A percentile compares a stretch with the other conserved stretches of the same genome.
Conservation (phyloP, 2,113 vertebrate species). For the Corythoichthys intestinalis region DNA sequence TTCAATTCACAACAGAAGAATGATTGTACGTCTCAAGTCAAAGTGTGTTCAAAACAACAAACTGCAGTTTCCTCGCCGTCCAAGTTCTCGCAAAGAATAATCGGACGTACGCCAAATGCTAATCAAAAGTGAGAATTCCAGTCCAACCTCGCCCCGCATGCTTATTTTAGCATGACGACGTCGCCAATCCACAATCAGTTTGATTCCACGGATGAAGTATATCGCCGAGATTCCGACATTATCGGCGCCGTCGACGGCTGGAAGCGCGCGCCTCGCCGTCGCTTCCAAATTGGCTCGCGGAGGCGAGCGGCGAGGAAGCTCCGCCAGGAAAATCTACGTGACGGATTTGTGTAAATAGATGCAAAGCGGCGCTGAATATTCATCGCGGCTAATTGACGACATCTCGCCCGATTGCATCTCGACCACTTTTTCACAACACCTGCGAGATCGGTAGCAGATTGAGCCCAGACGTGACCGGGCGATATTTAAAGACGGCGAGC, state of each 20-base stretch:
- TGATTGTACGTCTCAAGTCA: too few species aligned
- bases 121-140: background rate
- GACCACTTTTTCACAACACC: background rate
- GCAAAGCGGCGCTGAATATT: slow-evolving; percentile 44
- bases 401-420: slow-evolving; percentile 27
- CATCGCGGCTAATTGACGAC: slow-evolving; percentile 30
- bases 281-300: slow-evolving; percentile 27
- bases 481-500: background rate
- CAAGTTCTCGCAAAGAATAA: background rate
- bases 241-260: slow-evolving; percentile 12
- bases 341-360: slow-evolving; percentile 44
- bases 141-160: background rate
- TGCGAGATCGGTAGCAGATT: background rate
- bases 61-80: too few species aligned
- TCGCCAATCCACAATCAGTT: slow-evolving; percentile 34
- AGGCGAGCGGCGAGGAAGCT: slow-evolving; percentile 12
- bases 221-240: slow-evolving; percentile 15
- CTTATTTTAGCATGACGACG: slow-evolving; percentile 21
- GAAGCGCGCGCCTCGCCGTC: slow-evolving; percentile 14
- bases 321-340: slow-evolving; percentile 1
- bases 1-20: too few species aligned
- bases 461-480: background rate
- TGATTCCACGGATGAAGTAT: slow-evolving; percentile 11
- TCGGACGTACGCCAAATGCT: background rate
- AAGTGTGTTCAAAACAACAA: too few species aligned